Percentiles rank a stretch among this genome's conserved stretches.
phyloP scores from a whole-genome alignment of 2,113 vertebrate genomes.

The Oncorhynchus keta region DNA sequence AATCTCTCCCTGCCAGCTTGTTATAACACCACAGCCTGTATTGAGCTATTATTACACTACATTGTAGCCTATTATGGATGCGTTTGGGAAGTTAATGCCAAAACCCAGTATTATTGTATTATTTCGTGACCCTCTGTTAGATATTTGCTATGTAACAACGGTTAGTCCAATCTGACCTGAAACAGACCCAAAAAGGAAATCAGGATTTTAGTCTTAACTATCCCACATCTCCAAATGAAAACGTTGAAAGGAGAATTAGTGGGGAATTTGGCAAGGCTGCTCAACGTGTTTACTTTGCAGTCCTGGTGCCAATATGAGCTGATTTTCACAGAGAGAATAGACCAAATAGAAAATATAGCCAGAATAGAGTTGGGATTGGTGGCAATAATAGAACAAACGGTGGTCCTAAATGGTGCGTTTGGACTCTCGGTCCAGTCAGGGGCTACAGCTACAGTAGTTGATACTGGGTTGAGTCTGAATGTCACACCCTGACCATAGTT shows the following conservation, averaged over 20 bases:
- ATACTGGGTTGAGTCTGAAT: no score
- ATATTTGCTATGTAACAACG: slow-evolving; percentile 3
- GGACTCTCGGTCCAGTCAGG: not conserved
- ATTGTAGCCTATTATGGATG: not conserved
- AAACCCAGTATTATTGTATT: not conserved
- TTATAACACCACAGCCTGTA: not conserved
- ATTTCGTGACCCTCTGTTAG: not conserved
- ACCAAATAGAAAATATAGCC: not conserved
- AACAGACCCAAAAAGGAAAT: not conserved
- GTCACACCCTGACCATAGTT: no score
- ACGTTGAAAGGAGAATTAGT: not conserved
- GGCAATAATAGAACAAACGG: not conserved
- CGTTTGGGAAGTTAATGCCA: not conserved
- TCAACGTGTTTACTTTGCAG: slow-evolving; percentile 2
- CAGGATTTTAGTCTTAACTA: slow-evolving; percentile 4
- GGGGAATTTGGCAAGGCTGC: not conserved
- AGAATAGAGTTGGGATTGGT: not conserved
- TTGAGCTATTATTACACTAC: not conserved
- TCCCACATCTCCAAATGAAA: slow-evolving; percentile 1
- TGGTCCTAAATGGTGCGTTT: not conserved
- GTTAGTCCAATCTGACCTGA: not conserved
- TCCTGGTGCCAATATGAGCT: not conserved
- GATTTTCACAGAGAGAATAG: not conserved
- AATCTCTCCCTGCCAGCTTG: not conserved
- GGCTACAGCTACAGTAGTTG: no score